Conservation (phyloP, 1,140 invertebrate genomes). For the Centruroides sculpturatus region DNA sequence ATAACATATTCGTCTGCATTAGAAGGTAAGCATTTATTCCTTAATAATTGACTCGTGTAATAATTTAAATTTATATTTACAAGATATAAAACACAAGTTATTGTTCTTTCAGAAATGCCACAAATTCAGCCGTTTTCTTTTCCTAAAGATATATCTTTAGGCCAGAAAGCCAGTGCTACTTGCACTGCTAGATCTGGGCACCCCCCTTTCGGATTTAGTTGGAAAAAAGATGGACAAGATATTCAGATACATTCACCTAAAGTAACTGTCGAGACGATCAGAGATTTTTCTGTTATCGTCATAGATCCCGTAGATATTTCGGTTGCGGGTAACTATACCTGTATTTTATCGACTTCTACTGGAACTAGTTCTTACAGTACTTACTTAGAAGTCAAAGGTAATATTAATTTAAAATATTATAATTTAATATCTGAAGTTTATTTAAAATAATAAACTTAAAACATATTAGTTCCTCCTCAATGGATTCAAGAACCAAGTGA, state of each 20-base stretch:
- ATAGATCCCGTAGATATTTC: constrained; percentile 5
- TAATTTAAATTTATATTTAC: too few relatives aligned
- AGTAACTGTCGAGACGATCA: neutral
- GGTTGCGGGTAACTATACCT: constrained; percentile 21
- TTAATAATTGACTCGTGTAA: too few relatives aligned
- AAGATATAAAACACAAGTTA: neutral
- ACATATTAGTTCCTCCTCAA: neutral
- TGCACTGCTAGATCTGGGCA: constrained; percentile 10
- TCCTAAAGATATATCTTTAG: constrained; percentile 3
- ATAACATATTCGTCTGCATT: too few relatives aligned
- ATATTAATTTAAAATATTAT: constrained; percentile 1
- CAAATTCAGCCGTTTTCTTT: constrained; percentile 7
- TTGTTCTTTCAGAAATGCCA: neutral
- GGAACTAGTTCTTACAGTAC: constrained; percentile 43
- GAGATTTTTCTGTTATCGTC: constrained; percentile 10
- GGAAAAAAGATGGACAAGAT: constrained; percentile 8
- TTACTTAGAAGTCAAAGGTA: constrained; percentile 55
- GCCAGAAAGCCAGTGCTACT: constrained; percentile 8
- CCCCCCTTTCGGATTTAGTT: constrained; percentile 10
- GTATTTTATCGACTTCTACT: constrained; percentile 46
- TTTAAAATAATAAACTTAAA: neutral
- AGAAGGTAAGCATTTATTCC: too few relatives aligned
- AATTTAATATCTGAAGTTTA: neutral
- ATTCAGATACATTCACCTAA: neutral
- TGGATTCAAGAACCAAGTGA: constrained; percentile 3